Percentiles rank a stretch among this genome's conserved stretches.
These are phyloP conservation scores for Chromobotia macracanthus DNA, from an alignment of 2,797 vertebrate genomes.

Conservation along the genomic window DNA sequence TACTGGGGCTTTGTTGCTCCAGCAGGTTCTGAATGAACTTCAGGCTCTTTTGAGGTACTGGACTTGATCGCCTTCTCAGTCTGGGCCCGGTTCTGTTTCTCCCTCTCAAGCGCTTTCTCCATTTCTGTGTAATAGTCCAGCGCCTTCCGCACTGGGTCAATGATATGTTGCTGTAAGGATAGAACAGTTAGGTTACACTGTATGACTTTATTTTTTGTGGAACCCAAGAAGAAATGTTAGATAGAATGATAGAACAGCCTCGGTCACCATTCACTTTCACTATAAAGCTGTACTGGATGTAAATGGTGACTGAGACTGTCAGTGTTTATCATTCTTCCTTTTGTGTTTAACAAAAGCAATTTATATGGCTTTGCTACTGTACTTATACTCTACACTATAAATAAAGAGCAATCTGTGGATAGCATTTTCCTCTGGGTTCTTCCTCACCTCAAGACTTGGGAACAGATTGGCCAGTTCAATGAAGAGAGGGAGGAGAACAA, in stretches of 20 bases:
- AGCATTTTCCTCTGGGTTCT: background rate
- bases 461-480: conserved; percentile 81
- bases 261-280: background rate
- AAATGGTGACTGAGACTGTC: no score
- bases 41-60: conserved; percentile 46
- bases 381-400: no score
- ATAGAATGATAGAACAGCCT: no score
- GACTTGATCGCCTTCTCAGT: conserved; percentile 64
- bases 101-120: conserved; percentile 79
- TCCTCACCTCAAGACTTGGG: conserved; percentile 78
- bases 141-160: conserved; percentile 78
- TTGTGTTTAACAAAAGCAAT: no score
- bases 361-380: no score
- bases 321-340: no score
- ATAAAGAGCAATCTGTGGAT: background rate
- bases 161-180: conserved; percentile 78
- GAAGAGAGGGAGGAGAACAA: conserved; percentile 80
- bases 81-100: conserved; percentile 71
- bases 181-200: background rate
- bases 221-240: no score
- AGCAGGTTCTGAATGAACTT: conserved; percentile 25
- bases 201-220: no score
- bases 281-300: no score
- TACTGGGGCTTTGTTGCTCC: conserved; percentile 36
- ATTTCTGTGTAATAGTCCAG: conserved; percentile 83